phyloP scores from a whole-genome alignment of 1,140 invertebrate species.

The Hypothenemus hampei region DNA sequence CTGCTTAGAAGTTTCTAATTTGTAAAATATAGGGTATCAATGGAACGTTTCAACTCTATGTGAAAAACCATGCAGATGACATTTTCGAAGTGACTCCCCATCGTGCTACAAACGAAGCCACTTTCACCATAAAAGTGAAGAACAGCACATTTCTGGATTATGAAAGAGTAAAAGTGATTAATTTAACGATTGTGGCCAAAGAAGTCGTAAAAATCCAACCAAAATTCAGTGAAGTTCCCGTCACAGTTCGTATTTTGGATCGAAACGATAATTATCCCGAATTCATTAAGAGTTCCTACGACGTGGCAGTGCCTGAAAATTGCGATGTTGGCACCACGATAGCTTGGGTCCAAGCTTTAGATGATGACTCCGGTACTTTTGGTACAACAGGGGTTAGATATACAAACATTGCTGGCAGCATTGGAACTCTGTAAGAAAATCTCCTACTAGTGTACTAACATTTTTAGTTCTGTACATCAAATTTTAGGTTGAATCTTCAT shows the following conservation, averaged over 20 bases:
- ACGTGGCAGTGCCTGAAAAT: conserved; percentile 77
- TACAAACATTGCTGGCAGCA: conserved; percentile 71
- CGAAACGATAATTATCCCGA: conserved; percentile 92
- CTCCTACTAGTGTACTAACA: no score
- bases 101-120: conserved; percentile 85
- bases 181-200: conserved; percentile 80
- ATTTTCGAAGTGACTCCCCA: conserved; percentile 87
- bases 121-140: conserved; percentile 85
- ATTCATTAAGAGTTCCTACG: conserved; percentile 74
- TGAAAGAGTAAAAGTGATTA: conserved; percentile 73
- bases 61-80: conserved; percentile 73
- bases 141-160: conserved; percentile 80
- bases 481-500: conserved; percentile 72
- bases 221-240: conserved; percentile 69
- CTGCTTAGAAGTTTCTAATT: not conserved
- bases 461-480: not conserved
- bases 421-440: conserved; percentile 74
- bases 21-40: conserved; percentile 76
- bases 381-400: conserved; percentile 85
- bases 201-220: conserved; percentile 67
- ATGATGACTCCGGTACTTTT: conserved; percentile 79
- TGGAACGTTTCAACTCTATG: conserved; percentile 80
- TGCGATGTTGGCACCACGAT: conserved; percentile 75
- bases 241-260: conserved; percentile 82
- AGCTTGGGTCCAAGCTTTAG: conserved; percentile 74